phyloP scores from a whole-genome alignment of 2,888 invertebrate genomes.

The Drosophila mayaguana region DNA sequence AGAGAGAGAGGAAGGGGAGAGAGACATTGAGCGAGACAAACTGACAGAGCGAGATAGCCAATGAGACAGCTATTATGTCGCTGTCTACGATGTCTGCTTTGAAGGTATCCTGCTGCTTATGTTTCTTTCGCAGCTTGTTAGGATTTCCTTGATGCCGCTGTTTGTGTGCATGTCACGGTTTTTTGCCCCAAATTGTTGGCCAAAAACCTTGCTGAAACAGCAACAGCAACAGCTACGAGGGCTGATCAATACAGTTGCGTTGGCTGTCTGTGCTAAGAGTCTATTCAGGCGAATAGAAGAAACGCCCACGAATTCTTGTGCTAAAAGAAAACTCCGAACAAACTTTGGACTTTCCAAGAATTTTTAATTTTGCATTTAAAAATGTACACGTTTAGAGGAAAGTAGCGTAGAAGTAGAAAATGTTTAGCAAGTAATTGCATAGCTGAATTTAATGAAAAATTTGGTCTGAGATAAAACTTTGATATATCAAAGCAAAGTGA shows the following conservation, averaged over 20 bases:
- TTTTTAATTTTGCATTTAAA: background rate
- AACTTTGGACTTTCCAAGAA: background rate
- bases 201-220: conserved; percentile 9
- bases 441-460: background rate
- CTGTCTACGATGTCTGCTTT: conserved; percentile 5
- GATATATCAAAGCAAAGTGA: background rate
- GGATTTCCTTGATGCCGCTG: conserved; percentile 7
- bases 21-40: background rate
- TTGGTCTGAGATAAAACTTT: background rate
- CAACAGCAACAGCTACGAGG: conserved; percentile 20
- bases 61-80: conserved; percentile 26
- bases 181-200: conserved; percentile 49
- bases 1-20: background rate
- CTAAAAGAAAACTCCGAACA: background rate
- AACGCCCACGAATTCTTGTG: background rate
- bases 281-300: background rate
- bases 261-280: background rate
- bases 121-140: background rate
- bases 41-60: background rate
- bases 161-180: conserved; percentile 22
- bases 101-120: conserved; percentile 9
- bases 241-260: conserved; percentile 9
- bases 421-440: too few species aligned
- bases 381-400: background rate
- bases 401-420: too few species aligned